Base-by-base conservation (phyloP, 2,888 invertebrate genomes). In the Trisateles emortualis region DNA sequence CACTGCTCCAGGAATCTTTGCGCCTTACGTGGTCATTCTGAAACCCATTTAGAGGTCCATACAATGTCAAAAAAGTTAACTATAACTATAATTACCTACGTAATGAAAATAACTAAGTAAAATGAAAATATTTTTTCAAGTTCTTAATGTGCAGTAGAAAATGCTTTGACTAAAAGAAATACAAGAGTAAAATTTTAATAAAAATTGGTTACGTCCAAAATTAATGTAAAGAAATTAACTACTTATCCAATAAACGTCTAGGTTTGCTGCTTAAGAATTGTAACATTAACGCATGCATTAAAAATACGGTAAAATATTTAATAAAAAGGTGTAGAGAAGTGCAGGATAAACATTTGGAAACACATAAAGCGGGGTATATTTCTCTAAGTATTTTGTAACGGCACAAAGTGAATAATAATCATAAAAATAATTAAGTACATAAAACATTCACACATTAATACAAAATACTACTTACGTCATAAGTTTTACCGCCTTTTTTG, bases 1-100 rank as follows among this genome's bases (percentile, higher is more conserved):
- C 83, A 54, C 84, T 84, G 74, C 88, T 87, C 93, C 93, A 93
- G 16, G 92, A 92, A 56, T 91, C 91, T 82, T 88, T 93, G 62
- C 91, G 85, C 76, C 85, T 90, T 73, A 88, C 75, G 52, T 83
- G 74, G 56, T 93, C 93, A 54, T 80, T 91, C 93, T 93, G 93
- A 74, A 90, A 92, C 79, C 54, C 65, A 51, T 72, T 69, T 72
- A 74, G 65, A 66, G 36, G 35, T 22, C 59, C 45, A 49, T 43
- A 48, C 69, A 46, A n/a, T 8, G 44, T 39, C 19, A 51, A 9
- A 19, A 22, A 10, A 14, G 39, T 10, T 32, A 10, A 26, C 16
- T 9, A 35, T 19, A 8, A 22, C 13, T 5, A 36, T 24, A 6
- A n/a, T n/a, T n/a, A 5, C 17, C 16, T 16, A 19, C 16, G 3